Evolutionary conservation across 2,797 vertebrate genomes (phyloP), one percentile per base, ranked within the genome.

Genomic region (Enoplosus armatus): DNA sequence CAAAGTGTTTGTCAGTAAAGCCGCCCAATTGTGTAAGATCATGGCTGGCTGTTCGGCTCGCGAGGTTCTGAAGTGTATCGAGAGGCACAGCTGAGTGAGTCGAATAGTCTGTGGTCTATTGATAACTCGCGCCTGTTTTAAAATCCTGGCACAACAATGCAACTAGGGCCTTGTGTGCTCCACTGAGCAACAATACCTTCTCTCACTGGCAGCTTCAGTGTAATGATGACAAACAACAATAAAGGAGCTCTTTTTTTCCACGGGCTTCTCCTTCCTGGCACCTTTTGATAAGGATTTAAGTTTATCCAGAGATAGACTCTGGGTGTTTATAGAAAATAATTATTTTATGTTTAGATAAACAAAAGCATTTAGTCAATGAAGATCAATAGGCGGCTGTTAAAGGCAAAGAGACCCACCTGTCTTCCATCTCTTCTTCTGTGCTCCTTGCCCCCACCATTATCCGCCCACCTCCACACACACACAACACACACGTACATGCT

Each of bases 81-180:
- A 93, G 89, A 90, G 91, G 90, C 91, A 93, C 94, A 94, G 94
- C 78, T 78, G 90, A 94, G 88, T 92, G 91, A 93, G 70, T 94
- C 79, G 87, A 91, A 87, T 92, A 93, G 94, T 93, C 95, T 95
- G 95, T 59, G 89, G 88, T 92, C 91, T 87, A 94, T 95, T 95
- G 95, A 96, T 96, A 96, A 96, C 93, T 94, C 84, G 85, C 47
- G 85, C 91, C 95, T 95, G 94, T 94, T 95, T 95, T 94, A 93
- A 94, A 95, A 94, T 93, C 93, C 93, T 92, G 89, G 91, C 92
- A 90, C 88, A 93, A 94, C 93, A 94, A 94, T 91, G 92, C 93
- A 93, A 85, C 81, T 75, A 72, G 92, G 93, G 94, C 90, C 91
- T 93, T 72, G 89, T 90, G 90, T 94, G 95, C 95, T 93, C 91